phyloP scores from a whole-genome alignment of 1,140 invertebrate species.

The Protaetia brevitarsis region DNA sequence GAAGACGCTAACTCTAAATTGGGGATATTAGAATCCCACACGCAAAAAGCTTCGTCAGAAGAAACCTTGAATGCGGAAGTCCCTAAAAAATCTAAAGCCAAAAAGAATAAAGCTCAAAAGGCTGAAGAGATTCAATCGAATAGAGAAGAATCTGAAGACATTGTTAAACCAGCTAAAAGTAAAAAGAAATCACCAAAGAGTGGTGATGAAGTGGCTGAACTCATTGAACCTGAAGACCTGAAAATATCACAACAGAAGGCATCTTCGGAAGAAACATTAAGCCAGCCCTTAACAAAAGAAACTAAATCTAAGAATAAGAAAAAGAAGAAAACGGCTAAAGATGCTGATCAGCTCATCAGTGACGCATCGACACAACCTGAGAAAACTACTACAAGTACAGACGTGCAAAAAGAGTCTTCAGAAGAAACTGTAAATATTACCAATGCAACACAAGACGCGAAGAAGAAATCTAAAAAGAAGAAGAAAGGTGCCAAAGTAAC shows the following conservation, averaged over 20 bases:
- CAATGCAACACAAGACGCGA: background rate
- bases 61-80: conserved; percentile 4
- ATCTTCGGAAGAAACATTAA: background rate
- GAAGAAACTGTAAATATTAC: background rate
- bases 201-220: no score
- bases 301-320: conserved; percentile 28
- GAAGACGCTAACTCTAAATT: background rate
- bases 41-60: conserved; percentile 4
- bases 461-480: background rate
- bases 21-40: background rate
- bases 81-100: conserved; percentile 28
- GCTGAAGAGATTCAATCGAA: background rate
- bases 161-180: no score
- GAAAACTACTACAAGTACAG: background rate
- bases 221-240: background rate
- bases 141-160: background rate
- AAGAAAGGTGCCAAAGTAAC: background rate
- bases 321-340: background rate
- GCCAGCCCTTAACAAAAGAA: background rate
- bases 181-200: no score
- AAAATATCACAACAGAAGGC: background rate
- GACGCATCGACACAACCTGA: background rate
- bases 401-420: background rate
- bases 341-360: background rate
- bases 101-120: conserved; percentile 19